Evolutionary conservation across 2,797 vertebrate species (phyloP), one percentile per base, ranked within the genome.

Genomic region (Coendou prehensilis): DNA sequence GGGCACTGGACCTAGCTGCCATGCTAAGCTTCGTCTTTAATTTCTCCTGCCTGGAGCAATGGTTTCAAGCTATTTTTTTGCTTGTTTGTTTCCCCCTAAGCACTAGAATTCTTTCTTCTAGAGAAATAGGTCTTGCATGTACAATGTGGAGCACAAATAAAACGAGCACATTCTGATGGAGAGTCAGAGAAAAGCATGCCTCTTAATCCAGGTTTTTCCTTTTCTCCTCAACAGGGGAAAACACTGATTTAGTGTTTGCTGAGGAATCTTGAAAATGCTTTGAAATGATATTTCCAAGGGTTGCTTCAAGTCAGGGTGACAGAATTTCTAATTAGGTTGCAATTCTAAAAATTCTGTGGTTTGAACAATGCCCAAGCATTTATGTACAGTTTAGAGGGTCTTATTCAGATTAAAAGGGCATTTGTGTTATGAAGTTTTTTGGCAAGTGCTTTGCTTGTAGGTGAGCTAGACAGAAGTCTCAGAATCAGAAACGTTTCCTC

Each of bases 181-280:
- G 85, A 85, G 41, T 54, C 11, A 3, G 57, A 91, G 33, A 63
- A 26, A 37, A 5, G 41, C 56, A 73, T 33, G 28, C 82, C 57
- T 30, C 67, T 89, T 26, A 17, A 71, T 14, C 41, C 28, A 18
- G 47, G 9, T 33, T 94, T 90, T 89, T 20, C 71, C 11, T 87
- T 87, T 22, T 79, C 56, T 81, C 30, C 61, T 50, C 0, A 0
- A 56, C n/a, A 63, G 18, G 14, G 59, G 0, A 18, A 91, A 47
- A 41, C 57, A 69, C 37, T 71, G 61, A 2, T 17, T 75, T 54
- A 45, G 41, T 50, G 57, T 80, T 88, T 86, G 47, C 67, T 41
- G 30, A 86, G 82, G 94, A 97, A 76, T 7, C 41, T 23, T 94
- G 63, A 93, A 96, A 78, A 83, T 80, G 67, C 33, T 95, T 93